Evolutionary conservation across 2,888 invertebrate species (phyloP).

Genomic region (Aromia moschata): DNA sequence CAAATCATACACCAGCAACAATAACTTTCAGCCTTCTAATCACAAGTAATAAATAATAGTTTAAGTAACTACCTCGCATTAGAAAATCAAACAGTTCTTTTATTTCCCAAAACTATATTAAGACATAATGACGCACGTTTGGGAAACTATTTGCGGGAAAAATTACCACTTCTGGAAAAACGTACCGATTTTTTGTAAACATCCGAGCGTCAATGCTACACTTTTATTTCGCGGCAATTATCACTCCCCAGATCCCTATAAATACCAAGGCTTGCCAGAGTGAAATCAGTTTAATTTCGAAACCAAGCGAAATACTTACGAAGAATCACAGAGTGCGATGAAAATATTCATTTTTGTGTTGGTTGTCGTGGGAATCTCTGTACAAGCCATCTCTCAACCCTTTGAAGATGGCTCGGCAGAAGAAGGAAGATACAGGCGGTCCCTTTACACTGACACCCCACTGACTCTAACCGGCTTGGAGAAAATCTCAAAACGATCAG

Average conservation of each 20-base stretch:
- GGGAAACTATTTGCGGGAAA: constrained; percentile 20
- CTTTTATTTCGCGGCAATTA: constrained; percentile 28
- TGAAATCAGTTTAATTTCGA: constrained; percentile 10
- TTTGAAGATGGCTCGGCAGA: constrained; percentile 20
- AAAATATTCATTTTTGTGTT: constrained; percentile 27
- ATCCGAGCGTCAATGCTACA: constrained; percentile 31
- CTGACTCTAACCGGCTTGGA: constrained; percentile 32
- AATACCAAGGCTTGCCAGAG: constrained; percentile 10
- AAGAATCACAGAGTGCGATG: constrained; percentile 31
- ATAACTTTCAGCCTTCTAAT: too few species aligned
- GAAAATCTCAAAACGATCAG: constrained; percentile 31
- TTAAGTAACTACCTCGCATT: constrained; percentile 6
- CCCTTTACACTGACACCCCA: constrained; percentile 25
- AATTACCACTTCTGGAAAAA: constrained; percentile 23
- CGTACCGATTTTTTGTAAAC: constrained; percentile 26
- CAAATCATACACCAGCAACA: too few species aligned
- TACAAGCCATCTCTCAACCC: constrained; percentile 22
- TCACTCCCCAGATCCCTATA: constrained; percentile 29
- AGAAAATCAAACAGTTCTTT: constrained; percentile 21
- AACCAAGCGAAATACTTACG: constrained; percentile 4
- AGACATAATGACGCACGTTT: constrained; percentile 35
- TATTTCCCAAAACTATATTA: constrained; percentile 25
- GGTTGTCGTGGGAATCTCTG: constrained; percentile 28
- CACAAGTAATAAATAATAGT: constrained; percentile 18
- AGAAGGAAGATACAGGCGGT: constrained; percentile 28